Evolutionary conservation across 2,113 vertebrate species (phyloP).

Genomic region (Phylloscopus whistleri): DNA sequence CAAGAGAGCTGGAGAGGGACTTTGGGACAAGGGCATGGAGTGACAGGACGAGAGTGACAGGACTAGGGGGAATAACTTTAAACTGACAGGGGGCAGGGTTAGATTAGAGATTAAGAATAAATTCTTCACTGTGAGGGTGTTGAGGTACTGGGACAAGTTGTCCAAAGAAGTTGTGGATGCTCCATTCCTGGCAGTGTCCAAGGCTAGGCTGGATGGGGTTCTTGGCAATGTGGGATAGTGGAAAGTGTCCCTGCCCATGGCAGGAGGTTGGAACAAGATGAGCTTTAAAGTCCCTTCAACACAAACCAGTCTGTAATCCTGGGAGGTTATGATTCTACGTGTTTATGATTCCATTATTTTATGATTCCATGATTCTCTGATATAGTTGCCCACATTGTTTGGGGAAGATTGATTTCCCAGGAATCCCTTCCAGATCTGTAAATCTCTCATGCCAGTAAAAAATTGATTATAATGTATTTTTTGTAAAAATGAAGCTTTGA

Average conservation of each 20-base stretch:
- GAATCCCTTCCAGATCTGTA: background rate
- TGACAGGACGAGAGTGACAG: too few relatives aligned
- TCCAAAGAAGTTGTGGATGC: background rate
- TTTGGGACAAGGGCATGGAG: too few relatives aligned
- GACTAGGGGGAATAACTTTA: too few relatives aligned
- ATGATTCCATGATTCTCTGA: background rate
- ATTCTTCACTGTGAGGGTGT: background rate
- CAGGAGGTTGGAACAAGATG: accelerated
- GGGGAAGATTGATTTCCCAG: background rate
- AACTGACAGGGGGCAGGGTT: too few relatives aligned
- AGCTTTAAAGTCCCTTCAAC: background rate
- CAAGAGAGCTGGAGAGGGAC: too few relatives aligned
- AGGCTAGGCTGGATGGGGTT: background rate
- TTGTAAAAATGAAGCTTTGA: background rate
- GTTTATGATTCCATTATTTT: background rate
- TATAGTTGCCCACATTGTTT: background rate
- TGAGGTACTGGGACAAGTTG: background rate
- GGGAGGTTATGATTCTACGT: background rate
- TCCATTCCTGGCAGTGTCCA: background rate
- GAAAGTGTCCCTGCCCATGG: background rate
- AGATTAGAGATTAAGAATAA: background rate
- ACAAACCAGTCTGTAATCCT: background rate
- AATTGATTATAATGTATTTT: background rate
- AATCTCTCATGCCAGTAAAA: background rate
- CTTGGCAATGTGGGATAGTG: background rate